A percentile compares a stretch with the other conserved stretches of the same genome.
These are phyloP conservation scores for Dendrocincla fuliginosa DNA, from an alignment of 2,797 vertebrate genomes.

Conservation along the genomic window DNA sequence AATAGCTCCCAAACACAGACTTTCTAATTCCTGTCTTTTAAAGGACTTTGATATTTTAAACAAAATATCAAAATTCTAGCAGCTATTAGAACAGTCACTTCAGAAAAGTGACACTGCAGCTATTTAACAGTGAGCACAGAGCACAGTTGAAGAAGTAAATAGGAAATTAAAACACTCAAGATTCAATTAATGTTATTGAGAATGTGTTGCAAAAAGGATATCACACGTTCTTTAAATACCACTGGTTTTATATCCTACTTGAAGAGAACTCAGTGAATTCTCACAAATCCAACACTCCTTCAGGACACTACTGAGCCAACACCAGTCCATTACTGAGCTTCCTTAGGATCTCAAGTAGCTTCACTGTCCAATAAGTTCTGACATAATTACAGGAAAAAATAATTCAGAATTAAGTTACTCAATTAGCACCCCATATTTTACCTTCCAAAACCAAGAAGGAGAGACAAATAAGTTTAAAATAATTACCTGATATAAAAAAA, in stretches of 20 bases:
- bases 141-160: neutral
- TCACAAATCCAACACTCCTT: neutral
- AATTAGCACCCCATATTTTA: neutral
- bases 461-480: neutral
- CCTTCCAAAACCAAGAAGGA: neutral
- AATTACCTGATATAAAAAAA: neutral
- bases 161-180: neutral
- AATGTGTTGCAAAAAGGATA: neutral
- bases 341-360: neutral
- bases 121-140: neutral
- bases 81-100: neutral
- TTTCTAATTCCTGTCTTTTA: neutral
- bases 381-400: neutral
- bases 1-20: neutral
- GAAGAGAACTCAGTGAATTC: neutral
- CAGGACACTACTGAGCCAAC: neutral
- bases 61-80: neutral
- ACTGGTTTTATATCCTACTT: neutral
- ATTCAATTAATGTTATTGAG: neutral
- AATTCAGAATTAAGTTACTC: neutral
- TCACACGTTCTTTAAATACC: neutral
- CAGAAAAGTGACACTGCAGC: neutral
- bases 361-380: neutral
- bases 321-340: neutral
- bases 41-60: neutral